Percentiles rank a stretch among this genome's conserved stretches.
Evolutionary conservation across 1,140 invertebrate genomes (phyloP).

Genomic region (Vollenhovia emeryi): DNA sequence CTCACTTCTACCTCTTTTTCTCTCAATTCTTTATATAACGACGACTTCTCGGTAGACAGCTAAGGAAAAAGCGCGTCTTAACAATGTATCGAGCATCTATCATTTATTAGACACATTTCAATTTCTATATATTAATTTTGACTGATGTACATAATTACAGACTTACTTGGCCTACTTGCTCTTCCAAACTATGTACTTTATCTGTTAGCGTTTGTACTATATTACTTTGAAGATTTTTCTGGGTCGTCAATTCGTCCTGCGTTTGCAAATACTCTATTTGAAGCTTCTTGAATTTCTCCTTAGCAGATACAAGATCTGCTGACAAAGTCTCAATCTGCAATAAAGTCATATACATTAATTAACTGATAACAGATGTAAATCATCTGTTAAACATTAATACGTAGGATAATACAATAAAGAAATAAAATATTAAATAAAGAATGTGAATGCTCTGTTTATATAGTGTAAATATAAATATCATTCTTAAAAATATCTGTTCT

Average conservation of each 20-base stretch:
- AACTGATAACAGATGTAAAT: conserved; percentile 13
- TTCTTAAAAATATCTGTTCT: not conserved
- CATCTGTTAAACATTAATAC: not conserved
- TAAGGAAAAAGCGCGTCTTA: conserved; percentile 58
- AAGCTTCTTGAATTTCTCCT: conserved; percentile 77
- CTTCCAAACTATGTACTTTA: conserved; percentile 80
- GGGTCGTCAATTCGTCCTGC: conserved; percentile 77
- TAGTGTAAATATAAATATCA: not conserved
- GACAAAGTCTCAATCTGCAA: conserved; percentile 82
- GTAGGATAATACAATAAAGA: not conserved
- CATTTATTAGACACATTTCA: conserved; percentile 26
- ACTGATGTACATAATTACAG: not conserved
- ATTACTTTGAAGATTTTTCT: conserved; percentile 76
- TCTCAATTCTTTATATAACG: conserved; percentile 77
- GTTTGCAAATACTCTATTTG: conserved; percentile 75
- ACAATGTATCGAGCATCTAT: conserved; percentile 9
- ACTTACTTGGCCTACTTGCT: conserved; percentile 81
- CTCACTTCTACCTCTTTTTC: conserved; percentile 80
- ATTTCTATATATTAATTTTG: conserved; percentile 20
- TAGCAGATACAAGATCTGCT: conserved; percentile 68
- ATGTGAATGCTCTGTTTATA: not conserved
- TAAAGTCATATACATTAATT: conserved; percentile 5
- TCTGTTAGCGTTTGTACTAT: conserved; percentile 77
- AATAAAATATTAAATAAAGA: not conserved
- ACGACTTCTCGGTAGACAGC: conserved; percentile 77